phyloP scores from a whole-genome alignment of 2,888 invertebrate species.

The Pasiphila rectangulata region DNA sequence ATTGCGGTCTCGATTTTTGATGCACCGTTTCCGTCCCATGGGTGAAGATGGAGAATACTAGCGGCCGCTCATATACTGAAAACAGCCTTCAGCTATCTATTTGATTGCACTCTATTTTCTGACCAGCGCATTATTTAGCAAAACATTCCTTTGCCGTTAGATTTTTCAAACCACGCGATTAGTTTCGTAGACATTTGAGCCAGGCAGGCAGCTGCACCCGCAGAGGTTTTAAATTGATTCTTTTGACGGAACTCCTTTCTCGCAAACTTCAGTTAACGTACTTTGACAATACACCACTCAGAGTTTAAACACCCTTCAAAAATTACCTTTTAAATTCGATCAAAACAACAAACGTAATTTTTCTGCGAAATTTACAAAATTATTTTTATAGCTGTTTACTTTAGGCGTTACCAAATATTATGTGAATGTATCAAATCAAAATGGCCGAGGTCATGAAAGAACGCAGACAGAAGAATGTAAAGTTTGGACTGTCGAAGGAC shows the following conservation, averaged over 20 bases:
- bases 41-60: too few species aligned
- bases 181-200: too few species aligned
- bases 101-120: too few species aligned
- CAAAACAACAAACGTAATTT: constrained; percentile 14
- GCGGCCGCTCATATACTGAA: too few species aligned
- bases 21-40: too few species aligned
- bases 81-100: too few species aligned
- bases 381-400: constrained; percentile 37
- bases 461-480: constrained; percentile 60
- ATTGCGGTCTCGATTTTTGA: too few species aligned
- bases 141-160: too few species aligned
- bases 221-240: not conserved
- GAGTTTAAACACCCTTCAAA: constrained; percentile 23
- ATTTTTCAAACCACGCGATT: too few species aligned
- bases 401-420: constrained; percentile 31
- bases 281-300: constrained; percentile 10
- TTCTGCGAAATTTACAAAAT: constrained; percentile 39
- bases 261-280: constrained; percentile 4
- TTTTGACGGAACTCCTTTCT: not conserved
- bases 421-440: constrained; percentile 28
- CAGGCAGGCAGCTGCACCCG: too few species aligned
- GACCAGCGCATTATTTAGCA: too few species aligned
- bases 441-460: constrained; percentile 50
- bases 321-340: constrained; percentile 7
- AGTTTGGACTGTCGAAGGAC: constrained; percentile 65